Percentiles rank a stretch among this genome's conserved stretches.
These are phyloP conservation scores for Chelonia mydas DNA, from an alignment of 2,797 vertebrate species.

Conservation along the genomic window DNA sequence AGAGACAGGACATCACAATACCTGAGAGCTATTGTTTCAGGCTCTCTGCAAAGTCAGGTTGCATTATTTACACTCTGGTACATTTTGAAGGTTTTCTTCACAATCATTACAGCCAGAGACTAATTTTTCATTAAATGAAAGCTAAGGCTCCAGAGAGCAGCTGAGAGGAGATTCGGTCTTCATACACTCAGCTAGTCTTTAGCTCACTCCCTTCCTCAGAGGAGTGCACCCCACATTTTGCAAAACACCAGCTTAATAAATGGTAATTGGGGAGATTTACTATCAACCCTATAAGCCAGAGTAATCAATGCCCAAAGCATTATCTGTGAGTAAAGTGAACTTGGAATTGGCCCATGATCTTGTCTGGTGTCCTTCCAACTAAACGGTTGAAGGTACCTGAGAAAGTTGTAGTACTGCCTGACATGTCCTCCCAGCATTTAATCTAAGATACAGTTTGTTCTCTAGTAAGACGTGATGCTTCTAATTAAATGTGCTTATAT, in stretches of 20 bases:
- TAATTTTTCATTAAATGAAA: background rate
- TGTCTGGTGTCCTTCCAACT: background rate
- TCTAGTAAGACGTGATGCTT: background rate
- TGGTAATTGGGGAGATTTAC: background rate
- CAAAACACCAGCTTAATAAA: background rate
- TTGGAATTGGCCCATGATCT: background rate
- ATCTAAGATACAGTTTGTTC: background rate
- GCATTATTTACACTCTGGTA: background rate
- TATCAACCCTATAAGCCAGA: background rate
- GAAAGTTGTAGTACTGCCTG: background rate
- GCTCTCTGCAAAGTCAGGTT: background rate
- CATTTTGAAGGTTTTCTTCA: background rate
- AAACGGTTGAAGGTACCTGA: background rate
- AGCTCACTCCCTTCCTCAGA: background rate
- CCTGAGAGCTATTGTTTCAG: background rate
- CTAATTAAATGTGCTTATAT: background rate
- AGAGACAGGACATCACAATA: background rate
- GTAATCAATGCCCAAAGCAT: background rate
- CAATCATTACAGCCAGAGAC: background rate
- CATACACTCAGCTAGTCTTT: background rate
- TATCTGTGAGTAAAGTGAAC: background rate
- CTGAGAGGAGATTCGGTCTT: background rate
- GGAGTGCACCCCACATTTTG: background rate
- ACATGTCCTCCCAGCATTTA: background rate
- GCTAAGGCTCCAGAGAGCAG: background rate